Evolutionary conservation across 1,140 invertebrate genomes (phyloP), one percentile per base, ranked within the genome.

Genomic region (Bombus pascuorum): DNA sequence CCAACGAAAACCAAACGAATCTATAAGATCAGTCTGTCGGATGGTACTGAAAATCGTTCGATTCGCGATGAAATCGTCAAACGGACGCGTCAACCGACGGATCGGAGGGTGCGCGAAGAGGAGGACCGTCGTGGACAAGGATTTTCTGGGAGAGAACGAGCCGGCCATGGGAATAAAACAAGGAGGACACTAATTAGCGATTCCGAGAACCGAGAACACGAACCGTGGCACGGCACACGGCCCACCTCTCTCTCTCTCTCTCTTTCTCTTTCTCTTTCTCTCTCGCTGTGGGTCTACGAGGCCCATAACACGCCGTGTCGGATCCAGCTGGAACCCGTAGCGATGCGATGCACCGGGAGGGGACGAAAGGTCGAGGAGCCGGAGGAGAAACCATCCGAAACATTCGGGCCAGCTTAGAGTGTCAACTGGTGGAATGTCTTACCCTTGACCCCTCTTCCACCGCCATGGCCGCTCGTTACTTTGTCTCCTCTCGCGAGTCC

Each of bases 161-260:
- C 75, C 81, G 86, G 86, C 85, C 86, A 88, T 83, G 92, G 91
- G 92, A 94, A 94, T 93, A 94, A 93, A 93, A 93, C 92, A 92
- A 90, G 92, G 89, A 89, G 91, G 92, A 93, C 92, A 93, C 93
- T 93, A 93, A 93, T 93, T 93, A 93, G 93, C 92, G 93, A 93
- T 93, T 93, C 93, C 92, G 91, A 87, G 93, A 93, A 93, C 91
- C 86, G 90, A 93, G 92, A 93, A 93, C 93, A 93, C 92, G 92
- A 91, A 90, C 87, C 90, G 89, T 90, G 87, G 70, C 88, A 86
- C 86, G 87, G 75, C 78, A 81, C 77, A 87, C 74, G 71, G 81
- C 42, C 77, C 76, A 73, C 62, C 75, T 80, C 70, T 89, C 62
- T 65, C 74, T 44, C 34, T 83, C 57, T 53, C 75, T 83, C 62